Percentiles rank a stretch among this genome's conserved stretches.
Conservation (phyloP, 2,797 vertebrate genomes). For the Phylloscopus collybita region DNA sequence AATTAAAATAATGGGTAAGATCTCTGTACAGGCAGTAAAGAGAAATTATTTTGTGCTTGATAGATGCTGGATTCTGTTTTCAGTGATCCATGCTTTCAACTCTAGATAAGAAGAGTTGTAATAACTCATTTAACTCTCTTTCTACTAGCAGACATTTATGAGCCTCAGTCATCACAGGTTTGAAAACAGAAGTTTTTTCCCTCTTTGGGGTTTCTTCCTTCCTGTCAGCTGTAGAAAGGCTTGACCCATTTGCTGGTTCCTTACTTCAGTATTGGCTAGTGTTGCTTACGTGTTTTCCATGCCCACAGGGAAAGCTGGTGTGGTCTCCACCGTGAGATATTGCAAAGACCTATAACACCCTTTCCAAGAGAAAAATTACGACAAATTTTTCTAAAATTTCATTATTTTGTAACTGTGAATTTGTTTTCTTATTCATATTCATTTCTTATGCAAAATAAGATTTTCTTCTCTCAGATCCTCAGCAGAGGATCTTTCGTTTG, state of each 20-base stretch:
- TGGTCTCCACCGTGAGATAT: neutral
- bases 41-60: neutral
- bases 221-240: neutral
- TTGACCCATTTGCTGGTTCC: neutral
- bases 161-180: neutral
- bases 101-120: neutral
- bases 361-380: neutral
- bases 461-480: neutral
- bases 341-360: fast-evolving
- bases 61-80: neutral
- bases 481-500: neutral
- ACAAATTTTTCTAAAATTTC: neutral
- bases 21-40: neutral
- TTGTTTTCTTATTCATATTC: neutral
- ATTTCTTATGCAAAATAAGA: neutral
- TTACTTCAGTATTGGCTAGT: neutral
- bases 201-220: neutral
- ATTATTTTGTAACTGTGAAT: neutral
- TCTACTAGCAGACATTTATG: neutral
- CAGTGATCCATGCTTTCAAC: neutral
- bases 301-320: neutral
- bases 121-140: neutral
- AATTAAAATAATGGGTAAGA: neutral
- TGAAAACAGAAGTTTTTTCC: neutral
- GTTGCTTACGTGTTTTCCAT: neutral